Percentiles rank a stretch among this genome's conserved stretches.
phyloP scores from a whole-genome alignment of 2,797 vertebrate genomes.

The Setipinna tenuifilis region DNA sequence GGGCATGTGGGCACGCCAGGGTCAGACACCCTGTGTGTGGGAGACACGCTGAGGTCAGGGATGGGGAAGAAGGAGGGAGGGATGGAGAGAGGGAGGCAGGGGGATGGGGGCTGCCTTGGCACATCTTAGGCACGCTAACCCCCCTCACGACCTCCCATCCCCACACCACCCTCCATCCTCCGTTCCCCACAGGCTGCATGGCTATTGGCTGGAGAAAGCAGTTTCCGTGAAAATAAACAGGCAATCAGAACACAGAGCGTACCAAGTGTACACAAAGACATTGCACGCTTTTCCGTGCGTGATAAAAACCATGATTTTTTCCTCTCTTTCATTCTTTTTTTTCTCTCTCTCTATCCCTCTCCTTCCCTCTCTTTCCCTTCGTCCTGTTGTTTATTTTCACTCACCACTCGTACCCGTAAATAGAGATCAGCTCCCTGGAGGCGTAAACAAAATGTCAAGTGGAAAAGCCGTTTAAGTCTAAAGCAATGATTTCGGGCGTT shows the following conservation, averaged over 20 bases:
- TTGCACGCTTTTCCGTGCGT: slow-evolving; percentile 84
- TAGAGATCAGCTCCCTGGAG: slow-evolving; percentile 82
- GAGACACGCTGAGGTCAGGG: slow-evolving; percentile 85
- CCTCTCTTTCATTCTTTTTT: slow-evolving; percentile 53
- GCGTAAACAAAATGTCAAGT: slow-evolving; percentile 85
- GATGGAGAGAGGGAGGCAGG: not conserved
- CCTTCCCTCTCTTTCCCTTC: not conserved
- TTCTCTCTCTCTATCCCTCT: slow-evolving; percentile 61
- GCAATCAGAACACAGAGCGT: slow-evolving; percentile 83
- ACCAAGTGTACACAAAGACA: slow-evolving; percentile 84
- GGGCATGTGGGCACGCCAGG: slow-evolving; percentile 74
- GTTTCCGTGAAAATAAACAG: slow-evolving; percentile 89
- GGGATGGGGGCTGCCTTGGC: slow-evolving; percentile 69
- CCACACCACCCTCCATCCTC: not conserved
- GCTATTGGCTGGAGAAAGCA: slow-evolving; percentile 81
- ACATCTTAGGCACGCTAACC: slow-evolving; percentile 72
- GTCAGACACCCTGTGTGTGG: slow-evolving; percentile 77
- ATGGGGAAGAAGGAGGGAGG: slow-evolving; percentile 74
- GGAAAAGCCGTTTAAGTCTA: slow-evolving; percentile 83
- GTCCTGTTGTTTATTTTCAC: slow-evolving; percentile 84
- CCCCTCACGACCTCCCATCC: not conserved
- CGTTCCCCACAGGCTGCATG: slow-evolving; percentile 71
- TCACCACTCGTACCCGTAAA: slow-evolving; percentile 83
- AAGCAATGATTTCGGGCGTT: slow-evolving; percentile 81
- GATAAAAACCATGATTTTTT: slow-evolving; percentile 76